These are phyloP conservation scores for Erebia ligea DNA, from an alignment of 2,888 invertebrate genomes.

Conservation along the genomic window DNA sequence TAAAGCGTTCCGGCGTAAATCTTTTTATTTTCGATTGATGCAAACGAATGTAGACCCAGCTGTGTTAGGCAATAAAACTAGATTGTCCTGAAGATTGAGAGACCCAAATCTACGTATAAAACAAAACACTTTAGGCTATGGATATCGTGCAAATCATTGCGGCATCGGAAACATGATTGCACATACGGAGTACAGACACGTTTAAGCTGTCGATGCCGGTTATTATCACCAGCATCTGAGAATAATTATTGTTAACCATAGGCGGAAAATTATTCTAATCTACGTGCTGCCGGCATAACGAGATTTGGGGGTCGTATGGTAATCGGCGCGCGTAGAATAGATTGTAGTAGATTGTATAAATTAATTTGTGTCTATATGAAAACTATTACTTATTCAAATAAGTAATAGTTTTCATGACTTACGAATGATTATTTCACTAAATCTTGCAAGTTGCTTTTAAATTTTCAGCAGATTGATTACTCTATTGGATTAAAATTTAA, in stretches of 20 bases:
- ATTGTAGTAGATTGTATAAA: background rate
- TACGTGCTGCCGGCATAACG: constrained; percentile 8
- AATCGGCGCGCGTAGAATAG: constrained; percentile 1
- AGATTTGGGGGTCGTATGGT: constrained; percentile 8
- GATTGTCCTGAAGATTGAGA: background rate
- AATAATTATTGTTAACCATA: constrained; percentile 10
- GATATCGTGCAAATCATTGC: background rate
- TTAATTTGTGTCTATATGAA: background rate
- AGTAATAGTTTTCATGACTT: background rate
- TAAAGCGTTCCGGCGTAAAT: no score
- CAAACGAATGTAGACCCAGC: no score
- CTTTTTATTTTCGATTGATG: no score
- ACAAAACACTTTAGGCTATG: background rate
- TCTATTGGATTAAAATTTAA: no score
- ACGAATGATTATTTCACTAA: no score
- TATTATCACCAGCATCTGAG: constrained; percentile 12
- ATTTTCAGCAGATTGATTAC: no score
- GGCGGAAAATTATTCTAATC: constrained; percentile 17
- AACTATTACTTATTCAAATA: no score
- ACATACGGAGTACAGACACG: background rate
- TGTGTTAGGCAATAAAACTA: no score
- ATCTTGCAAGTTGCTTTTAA: no score
- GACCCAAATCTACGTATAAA: background rate
- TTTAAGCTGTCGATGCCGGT: background rate
- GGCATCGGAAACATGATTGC: background rate